Base-by-base conservation (phyloP, 2,797 vertebrate species). In the Chaetophractus vellerosus region DNA sequence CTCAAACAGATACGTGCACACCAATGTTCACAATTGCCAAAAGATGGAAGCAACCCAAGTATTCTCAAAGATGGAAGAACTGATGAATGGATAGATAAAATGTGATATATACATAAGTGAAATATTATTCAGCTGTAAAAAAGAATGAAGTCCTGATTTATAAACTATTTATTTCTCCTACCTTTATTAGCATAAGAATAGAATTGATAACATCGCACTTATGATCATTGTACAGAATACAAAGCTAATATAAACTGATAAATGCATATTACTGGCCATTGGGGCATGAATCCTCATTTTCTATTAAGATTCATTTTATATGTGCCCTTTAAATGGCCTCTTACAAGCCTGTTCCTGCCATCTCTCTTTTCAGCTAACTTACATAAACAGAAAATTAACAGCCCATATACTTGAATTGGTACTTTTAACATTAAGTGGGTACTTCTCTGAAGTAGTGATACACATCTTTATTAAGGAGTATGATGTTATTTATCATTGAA, bases 351-450 rank as follows among this genome's bases (percentile, higher is more conserved):
- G 19, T 92, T 72, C 31, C 23, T 45, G 26, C 28, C 71, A 26
- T 84, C 69, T 36, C 18, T 21, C 41, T 90, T 59, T 24, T 48
- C 21, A n/a, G 26, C 19, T 95, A 91, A 16, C 79, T 92, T 90
- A 88, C 28, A 83, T 38, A 95, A 72, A 95, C 87, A 83, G 80
- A 96, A 96, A 90, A 92, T 96, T 93, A 94, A 83, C 26, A 92
- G 55, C 48, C 83, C 50, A 19, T 59, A 12, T 41, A 71, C 63
- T 88, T 90, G 55, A 94, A 79, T 91, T 61, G 85, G 91, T 91
- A 90, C 84, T 85, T n/a, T 87, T 82, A 88, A 45, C 64, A 90
- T 68, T 91, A 86, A 94, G 59, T 92, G 64, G 31, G 12, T 78
- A 12, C 36, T 55, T 87, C 79, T 94, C 33, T 92, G 75, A 81